Evolutionary conservation across 64 coral and sea anemone species (phyloP), one percentile per base, ranked within the genome.

Genomic region (Stichodactyla helianthus): DNA sequence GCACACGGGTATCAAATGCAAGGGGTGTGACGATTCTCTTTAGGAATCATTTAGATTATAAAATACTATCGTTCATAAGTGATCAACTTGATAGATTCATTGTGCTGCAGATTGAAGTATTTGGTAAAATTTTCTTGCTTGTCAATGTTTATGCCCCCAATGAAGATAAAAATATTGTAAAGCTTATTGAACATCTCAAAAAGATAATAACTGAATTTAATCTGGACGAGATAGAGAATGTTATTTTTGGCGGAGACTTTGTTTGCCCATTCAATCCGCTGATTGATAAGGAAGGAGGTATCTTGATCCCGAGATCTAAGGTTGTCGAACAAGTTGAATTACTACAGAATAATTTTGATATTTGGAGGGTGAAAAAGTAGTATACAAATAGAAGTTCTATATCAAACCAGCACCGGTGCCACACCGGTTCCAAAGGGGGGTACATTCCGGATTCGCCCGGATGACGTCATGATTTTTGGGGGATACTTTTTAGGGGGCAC

Each of bases 81-180:
- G 88, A 89, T 83, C 17, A 68, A 25, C 10, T 52, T 4, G 88
- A 52, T 18, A 31, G 88, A 23, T 84, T 64, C 67, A 57, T 83
- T 54, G 53, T 83, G 52, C 26, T 89, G 10, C 53, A 83, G 54
- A 52, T 10, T 67, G n/a, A 35, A 6, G 20, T 89, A 19, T 52
- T 77, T 15, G 88, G 51, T 53, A 25, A 60, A 11, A 8, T 50
- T 16, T 89, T 82, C 70, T 11, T 89, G 14, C 54, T 89, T 44
- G 51, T 88, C 12, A 88, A 88, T 60, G 79, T 88, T 51, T 89
- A 89, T 83, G 55, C 88, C 1, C 88, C 79, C 50, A 83, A 89
- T 52, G 77, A 64, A 23, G n/a, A 6, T 22, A 74, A 28, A 23
- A 59, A 78, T 19, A 53, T 20, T 50, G 78, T 22, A 23, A 50